A percentile compares a stretch with the other conserved stretches of the same genome.
phyloP scores from a whole-genome alignment of 2,797 vertebrate genomes.

The Sarcophilus harrisii region DNA sequence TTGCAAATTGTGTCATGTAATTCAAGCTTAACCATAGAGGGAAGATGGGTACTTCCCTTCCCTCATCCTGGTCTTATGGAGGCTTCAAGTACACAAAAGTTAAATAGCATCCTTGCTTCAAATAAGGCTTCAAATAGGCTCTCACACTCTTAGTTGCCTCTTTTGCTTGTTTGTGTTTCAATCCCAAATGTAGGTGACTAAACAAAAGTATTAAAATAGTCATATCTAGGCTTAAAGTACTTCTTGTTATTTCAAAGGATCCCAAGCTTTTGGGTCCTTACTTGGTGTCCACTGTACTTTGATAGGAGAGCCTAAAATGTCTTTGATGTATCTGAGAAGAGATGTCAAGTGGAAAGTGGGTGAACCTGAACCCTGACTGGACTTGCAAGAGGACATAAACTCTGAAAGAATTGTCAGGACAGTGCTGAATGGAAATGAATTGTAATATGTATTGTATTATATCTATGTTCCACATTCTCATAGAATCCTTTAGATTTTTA shows the following conservation, averaged over 20 bases:
- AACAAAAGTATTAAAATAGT: neutral
- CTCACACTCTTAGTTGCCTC: neutral
- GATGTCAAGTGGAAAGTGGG: neutral
- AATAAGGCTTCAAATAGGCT: neutral
- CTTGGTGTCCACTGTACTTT: neutral
- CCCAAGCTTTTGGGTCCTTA: neutral
- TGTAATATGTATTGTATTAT: neutral
- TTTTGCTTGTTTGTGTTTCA: neutral
- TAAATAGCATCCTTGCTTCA: neutral
- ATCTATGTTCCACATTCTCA: neutral
- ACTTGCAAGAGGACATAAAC: neutral
- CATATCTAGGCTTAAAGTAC: neutral
- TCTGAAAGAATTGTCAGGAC: neutral
- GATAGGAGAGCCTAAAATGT: neutral
- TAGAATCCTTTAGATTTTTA: neutral
- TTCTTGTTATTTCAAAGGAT: neutral
- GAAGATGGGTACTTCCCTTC: neutral
- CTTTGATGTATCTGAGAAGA: neutral
- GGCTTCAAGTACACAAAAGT: neutral
- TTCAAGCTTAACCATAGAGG: neutral
- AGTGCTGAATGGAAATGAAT: neutral
- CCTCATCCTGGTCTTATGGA: neutral
- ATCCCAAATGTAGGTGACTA: neutral
- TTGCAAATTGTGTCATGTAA: neutral
- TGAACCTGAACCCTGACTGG: neutral